Evolutionary conservation across 2,888 invertebrate species (phyloP).

Genomic region (Cosmia trapezina): DNA sequence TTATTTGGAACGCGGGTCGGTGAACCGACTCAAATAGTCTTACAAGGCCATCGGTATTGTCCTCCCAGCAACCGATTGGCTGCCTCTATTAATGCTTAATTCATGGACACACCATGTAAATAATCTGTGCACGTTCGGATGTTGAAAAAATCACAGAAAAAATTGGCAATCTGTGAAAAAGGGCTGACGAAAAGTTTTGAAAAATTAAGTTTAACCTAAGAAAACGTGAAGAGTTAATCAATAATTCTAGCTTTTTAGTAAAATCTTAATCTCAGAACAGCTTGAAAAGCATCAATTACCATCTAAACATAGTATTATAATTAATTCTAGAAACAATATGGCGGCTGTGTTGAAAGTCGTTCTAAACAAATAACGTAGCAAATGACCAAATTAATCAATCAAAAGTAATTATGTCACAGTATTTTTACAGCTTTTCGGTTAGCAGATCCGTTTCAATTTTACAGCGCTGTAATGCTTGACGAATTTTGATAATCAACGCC

Average conservation of each 20-base stretch:
- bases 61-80: constrained; percentile 68
- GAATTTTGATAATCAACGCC: constrained; percentile 17
- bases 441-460: constrained; percentile 30
- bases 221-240: background rate
- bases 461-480: constrained; percentile 7
- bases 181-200: background rate
- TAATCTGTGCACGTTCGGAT: constrained; percentile 44
- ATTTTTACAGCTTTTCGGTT: constrained; percentile 11
- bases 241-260: background rate
- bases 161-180: constrained; percentile 19
- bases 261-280: background rate
- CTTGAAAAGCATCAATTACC: background rate
- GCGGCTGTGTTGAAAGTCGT: background rate
- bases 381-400: background rate
- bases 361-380: constrained; percentile 9
- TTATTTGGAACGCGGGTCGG: constrained; percentile 77
- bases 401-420: constrained; percentile 18
- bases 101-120: constrained; percentile 32
- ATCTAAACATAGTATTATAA: background rate
- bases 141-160: constrained; percentile 5
- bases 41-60: constrained; percentile 82
- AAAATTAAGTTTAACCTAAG: background rate
- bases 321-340: background rate
- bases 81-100: constrained; percentile 61
- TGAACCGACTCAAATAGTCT: constrained; percentile 75